Evolutionary conservation across 2,113 vertebrate genomes (phyloP), one percentile per base, ranked within the genome.

Genomic region (Plestiodon gilberti): DNA sequence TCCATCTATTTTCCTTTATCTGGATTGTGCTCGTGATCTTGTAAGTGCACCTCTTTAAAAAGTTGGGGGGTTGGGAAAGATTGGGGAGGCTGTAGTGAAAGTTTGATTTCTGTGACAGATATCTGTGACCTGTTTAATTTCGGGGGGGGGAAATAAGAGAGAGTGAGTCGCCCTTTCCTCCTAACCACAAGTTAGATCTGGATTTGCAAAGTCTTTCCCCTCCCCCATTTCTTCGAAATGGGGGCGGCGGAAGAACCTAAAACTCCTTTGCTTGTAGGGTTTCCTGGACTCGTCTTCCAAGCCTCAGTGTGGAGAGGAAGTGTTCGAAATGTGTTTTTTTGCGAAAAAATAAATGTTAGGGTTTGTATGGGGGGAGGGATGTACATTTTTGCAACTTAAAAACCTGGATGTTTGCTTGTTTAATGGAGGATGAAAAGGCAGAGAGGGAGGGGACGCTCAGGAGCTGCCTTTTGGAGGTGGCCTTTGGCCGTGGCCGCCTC

Each of bases 11-110:
- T 65, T 25, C 64, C n/a, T 25, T 3, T 2, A 18, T 9, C 6
- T 4, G 59, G 59, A 43, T 61, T 20, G 35, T 14, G 1, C 23
- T 6, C 18, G 62, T 25, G 20, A n/a, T n/a, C 78, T 57, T 14
- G 83, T 85, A 57, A 78, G 83, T 85, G 30, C 40, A 33, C 48
- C 74, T 65, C 62, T 67, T 57, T 25, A 15, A 70, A 85, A 85
- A 75, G 78, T 84, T 83, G 17, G 70, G 78, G 17, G n/a, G 9
- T 62, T 20, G 69, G 61, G 35, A 38, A 4, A 8, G 38, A 4
- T 17, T 1, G 2, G 18, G 8, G 62, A 30, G 52, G 52, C 2
- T 13, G 25, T 10, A 23, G 38, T 18, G 35, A 33, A 79, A 62
- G 28, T 62, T 71, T 1, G 5, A 9, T 15, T 35, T 40, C 35